Evolutionary conservation across 1,140 invertebrate genomes (phyloP), one percentile per base, ranked within the genome.

Genomic region (Rhagoletis pomonella): DNA sequence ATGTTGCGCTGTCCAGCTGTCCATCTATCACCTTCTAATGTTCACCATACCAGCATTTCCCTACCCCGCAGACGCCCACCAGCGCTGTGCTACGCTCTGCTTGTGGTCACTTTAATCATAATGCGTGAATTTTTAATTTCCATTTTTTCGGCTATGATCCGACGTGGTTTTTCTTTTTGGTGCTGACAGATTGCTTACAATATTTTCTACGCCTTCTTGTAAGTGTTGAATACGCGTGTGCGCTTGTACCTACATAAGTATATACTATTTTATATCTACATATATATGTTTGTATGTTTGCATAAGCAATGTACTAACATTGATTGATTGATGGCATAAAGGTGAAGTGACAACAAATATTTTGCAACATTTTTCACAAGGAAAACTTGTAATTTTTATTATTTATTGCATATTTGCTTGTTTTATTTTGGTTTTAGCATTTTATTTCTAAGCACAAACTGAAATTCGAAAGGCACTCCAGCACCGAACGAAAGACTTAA

Each of bases 121-220:
- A 81, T 81, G 73, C 73, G 73, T 81, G 50, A 58, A 81, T 81
- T 86, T 86, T 44, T 60, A 62, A 86, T 86, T 86, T 62, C 19
- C 17, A 85, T 86, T 65, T 39, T 60, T 86, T 14, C 39, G n/a
- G 12, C 10, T 60, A 47, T 60, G 7, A 60, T 85, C 9, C 12
- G 6, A 12, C 39, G 9, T 85, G 9, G 55, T 62, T 86, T 7
- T 86, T 60, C 29, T 14, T 17, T 6, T 60, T 85, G 19, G 1
- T 39, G 29, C 50, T 39, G 17, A 85, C 85, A 62, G 4, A 10
- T 19, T 85, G 81, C 39, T 85, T 59, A 62, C 81, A 62, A 59
- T 85, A 44, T 39, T 85, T 85, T 85, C 59, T 29, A 14, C 59
- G n/a, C 55, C 81, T 85, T 85, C 42, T 3, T 73, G 12, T 62